Conservation (phyloP, 2,888 invertebrate species). For the Tridacna crocea region DNA sequence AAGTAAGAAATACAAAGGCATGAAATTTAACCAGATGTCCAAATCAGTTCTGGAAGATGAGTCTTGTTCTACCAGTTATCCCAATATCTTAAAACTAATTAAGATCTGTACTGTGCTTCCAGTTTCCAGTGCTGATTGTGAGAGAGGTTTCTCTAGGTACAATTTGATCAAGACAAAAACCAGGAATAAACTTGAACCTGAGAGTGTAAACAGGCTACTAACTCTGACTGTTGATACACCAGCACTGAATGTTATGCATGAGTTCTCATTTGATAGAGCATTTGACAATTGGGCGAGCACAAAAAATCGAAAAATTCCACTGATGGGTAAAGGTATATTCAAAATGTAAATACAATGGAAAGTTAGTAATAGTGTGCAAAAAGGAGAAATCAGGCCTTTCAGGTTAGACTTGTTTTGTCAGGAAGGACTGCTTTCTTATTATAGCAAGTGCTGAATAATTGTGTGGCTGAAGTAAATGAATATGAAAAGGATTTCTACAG, state of each 20-base stretch:
- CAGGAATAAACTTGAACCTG: slow-evolving; percentile 10
- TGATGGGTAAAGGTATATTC: no score
- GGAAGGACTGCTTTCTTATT: no score
- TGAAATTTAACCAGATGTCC: slow-evolving; percentile 4
- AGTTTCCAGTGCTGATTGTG: slow-evolving; percentile 34
- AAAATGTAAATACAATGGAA: no score
- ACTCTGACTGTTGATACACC: slow-evolving; percentile 24
- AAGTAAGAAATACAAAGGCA: neutral
- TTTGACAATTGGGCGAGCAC: slow-evolving; percentile 19
- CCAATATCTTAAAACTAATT: neutral
- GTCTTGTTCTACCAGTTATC: neutral
- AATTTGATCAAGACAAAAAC: slow-evolving; percentile 28
- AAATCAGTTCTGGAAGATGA: neutral
- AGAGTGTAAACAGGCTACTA: slow-evolving; percentile 22
- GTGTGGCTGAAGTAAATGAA: no score
- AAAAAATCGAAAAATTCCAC: no score
- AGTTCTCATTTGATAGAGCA: slow-evolving; percentile 2
- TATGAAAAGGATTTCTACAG: no score
- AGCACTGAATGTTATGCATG: neutral
- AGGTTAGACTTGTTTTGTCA: no score
- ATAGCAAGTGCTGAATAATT: no score
- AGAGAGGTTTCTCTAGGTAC: slow-evolving; percentile 24
- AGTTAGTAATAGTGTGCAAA: no score
- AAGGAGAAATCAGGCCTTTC: no score
- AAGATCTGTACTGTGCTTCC: slow-evolving; percentile 17